Percentiles rank a stretch among this genome's conserved stretches.
Evolutionary conservation across 92 coral and sea anemone species (phyloP).

Genomic region (Paramuricea clavata): DNA sequence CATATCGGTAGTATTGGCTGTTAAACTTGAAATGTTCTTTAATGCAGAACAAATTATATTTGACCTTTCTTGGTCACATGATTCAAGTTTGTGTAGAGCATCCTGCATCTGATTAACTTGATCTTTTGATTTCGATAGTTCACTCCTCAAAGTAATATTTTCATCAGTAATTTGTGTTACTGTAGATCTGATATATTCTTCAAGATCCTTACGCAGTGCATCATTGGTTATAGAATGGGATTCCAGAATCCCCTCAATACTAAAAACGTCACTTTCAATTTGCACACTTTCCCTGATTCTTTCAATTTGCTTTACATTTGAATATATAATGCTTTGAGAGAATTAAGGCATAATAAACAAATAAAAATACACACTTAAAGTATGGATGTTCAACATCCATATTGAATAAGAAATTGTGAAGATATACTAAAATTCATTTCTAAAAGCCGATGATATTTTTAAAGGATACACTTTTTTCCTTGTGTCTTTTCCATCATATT

Average conservation of each 20-base stretch:
- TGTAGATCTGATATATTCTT: neutral
- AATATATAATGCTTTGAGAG: neutral
- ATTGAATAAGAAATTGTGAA: too few species aligned
- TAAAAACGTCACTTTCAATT: neutral
- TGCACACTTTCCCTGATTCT: neutral
- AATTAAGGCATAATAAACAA: neutral
- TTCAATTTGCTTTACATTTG: neutral
- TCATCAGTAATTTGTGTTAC: neutral
- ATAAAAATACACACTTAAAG: too few species aligned
- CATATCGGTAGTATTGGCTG: neutral
- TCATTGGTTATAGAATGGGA: neutral
- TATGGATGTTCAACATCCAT: too few species aligned
- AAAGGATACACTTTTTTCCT: constrained; percentile 27
- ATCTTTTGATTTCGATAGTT: neutral
- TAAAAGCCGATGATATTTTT: neutral
- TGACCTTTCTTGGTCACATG: neutral
- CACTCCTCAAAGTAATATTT: neutral
- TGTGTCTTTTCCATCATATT: constrained; percentile 28
- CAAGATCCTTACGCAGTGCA: neutral
- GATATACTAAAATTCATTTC: too few species aligned
- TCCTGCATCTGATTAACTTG: constrained; percentile 2
- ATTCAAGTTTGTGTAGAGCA: neutral
- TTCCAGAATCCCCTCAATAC: neutral
- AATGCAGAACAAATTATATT: neutral
- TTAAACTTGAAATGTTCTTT: neutral